Conservation (phyloP, 1,140 invertebrate species). For the Pygmarrhopalites habei region DNA sequence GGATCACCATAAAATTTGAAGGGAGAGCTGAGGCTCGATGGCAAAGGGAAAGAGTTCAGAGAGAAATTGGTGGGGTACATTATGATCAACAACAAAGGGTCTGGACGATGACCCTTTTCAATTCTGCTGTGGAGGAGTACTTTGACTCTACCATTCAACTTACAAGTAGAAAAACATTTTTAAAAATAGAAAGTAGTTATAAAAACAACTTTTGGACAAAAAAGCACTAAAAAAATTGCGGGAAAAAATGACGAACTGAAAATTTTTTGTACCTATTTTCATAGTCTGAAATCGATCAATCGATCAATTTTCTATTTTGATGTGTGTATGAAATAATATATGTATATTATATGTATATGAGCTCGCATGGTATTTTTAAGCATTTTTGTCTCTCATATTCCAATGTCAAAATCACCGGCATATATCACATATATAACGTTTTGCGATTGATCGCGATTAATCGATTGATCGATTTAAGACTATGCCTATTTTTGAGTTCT, state of each 20-base stretch:
- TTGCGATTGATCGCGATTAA: neutral
- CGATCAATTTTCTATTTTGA: too few relatives aligned
- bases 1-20: neutral
- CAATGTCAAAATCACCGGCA: neutral
- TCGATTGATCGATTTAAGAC: too few relatives aligned
- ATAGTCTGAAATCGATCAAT: too few relatives aligned
- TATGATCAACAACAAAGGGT: slow-evolving; percentile 14
- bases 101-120: slow-evolving; percentile 12
- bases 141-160: too few relatives aligned
- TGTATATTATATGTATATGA: too few relatives aligned
- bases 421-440: too few relatives aligned
- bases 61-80: slow-evolving; percentile 12
- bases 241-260: neutral
- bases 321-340: too few relatives aligned
- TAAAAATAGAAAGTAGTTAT: neutral
- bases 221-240: neutral
- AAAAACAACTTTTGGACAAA: neutral
- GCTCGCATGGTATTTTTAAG: too few relatives aligned
- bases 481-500: too few relatives aligned
- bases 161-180: too few relatives aligned
- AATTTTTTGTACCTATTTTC: slow-evolving; percentile 6
- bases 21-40: neutral
- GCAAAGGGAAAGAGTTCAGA: neutral
- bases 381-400: too few relatives aligned
- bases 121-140: too few relatives aligned